Evolutionary conservation across 2,888 invertebrate genomes (phyloP).

Genomic region (Drosophila subsilvestris): DNA sequence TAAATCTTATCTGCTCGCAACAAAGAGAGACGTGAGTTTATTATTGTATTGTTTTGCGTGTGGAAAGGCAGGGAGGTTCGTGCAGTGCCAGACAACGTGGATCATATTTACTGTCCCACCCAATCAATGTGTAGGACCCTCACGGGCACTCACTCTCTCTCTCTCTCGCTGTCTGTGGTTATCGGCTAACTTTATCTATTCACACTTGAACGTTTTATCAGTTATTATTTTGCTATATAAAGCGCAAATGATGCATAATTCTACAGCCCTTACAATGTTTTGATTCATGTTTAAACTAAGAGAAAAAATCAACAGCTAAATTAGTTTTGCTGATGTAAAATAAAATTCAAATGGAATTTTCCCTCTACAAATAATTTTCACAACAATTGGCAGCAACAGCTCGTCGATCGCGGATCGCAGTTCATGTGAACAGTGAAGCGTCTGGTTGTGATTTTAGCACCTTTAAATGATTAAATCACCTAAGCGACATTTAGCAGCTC

Average conservation of each 20-base stretch:
- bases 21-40: neutral
- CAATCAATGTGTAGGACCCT: slow-evolving; percentile 9
- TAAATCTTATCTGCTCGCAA: slow-evolving; percentile 8
- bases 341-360: slow-evolving; percentile 9
- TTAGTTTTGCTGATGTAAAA: neutral
- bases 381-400: slow-evolving; percentile 8
- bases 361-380: slow-evolving; percentile 20
- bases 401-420: slow-evolving; percentile 10
- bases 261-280: neutral
- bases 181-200: neutral
- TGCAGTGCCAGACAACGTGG: slow-evolving; percentile 26
- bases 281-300: neutral
- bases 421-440: slow-evolving; percentile 16
- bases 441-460: slow-evolving; percentile 35
- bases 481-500: slow-evolving; percentile 6
- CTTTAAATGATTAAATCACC: slow-evolving; percentile 1
- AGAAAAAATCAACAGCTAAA: neutral
- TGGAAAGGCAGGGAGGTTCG: too few relatives aligned
- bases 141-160: neutral
- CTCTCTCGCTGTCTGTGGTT: neutral
- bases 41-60: slow-evolving; percentile 4
- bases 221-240: slow-evolving; percentile 23
- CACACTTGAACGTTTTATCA: neutral
- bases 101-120: slow-evolving; percentile 16
- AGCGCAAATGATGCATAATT: slow-evolving; percentile 24